These are phyloP conservation scores for Cyclina sinensis DNA, from an alignment of 1,140 invertebrate species.

Conservation along the genomic window DNA sequence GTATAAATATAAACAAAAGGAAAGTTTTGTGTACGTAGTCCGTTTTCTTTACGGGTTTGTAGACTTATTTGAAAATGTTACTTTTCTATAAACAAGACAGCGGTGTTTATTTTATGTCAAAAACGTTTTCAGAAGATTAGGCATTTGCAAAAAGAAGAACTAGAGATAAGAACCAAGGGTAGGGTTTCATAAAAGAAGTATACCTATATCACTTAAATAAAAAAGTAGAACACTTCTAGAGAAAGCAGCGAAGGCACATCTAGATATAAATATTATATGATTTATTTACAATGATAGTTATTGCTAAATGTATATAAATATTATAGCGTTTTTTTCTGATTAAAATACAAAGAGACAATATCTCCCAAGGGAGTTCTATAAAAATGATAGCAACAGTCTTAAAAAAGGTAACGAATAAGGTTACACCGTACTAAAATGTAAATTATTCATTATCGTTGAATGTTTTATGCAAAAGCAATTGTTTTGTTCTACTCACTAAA, in stretches of 20 bases:
- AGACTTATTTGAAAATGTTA: too few relatives aligned
- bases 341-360: constrained; percentile 37
- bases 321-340: background rate
- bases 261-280: constrained; percentile 35
- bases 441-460: too few relatives aligned
- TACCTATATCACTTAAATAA: background rate
- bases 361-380: constrained; percentile 10
- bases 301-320: background rate
- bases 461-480: too few relatives aligned
- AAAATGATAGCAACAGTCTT: background rate
- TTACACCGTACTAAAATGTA: background rate
- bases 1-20: background rate
- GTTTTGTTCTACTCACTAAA: too few relatives aligned
- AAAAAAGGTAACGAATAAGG: background rate
- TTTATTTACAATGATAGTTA: constrained; percentile 40
- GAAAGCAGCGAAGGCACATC: background rate
- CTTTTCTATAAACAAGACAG: too few relatives aligned
- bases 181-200: too few relatives aligned
- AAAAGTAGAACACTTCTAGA: constrained; percentile 7
- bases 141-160: too few relatives aligned
- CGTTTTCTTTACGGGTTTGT: too few relatives aligned
- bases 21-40: too few relatives aligned
- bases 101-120: too few relatives aligned
- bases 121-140: too few relatives aligned
- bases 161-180: too few relatives aligned